These are phyloP conservation scores for Zophobas morio DNA, from an alignment of 1,140 invertebrate species.

Conservation along the genomic window DNA sequence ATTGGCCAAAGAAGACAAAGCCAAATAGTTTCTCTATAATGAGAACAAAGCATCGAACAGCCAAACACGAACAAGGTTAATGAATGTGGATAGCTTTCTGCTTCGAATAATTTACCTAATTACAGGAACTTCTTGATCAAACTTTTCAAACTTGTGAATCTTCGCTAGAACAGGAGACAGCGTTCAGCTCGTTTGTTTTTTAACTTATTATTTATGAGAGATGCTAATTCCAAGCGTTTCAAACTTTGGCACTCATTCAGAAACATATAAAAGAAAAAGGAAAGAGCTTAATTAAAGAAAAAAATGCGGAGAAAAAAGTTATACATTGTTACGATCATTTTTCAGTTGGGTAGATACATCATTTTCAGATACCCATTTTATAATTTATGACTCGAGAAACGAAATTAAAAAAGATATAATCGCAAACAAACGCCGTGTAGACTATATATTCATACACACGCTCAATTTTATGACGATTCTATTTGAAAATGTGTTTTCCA, in stretches of 20 bases:
- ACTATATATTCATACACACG: not conserved
- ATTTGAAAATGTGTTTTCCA: conserved; percentile 30
- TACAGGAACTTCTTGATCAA: conserved; percentile 28
- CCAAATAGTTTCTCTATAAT: conserved; percentile 11
- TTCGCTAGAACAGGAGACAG: conserved; percentile 19
- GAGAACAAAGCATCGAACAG: conserved; percentile 17
- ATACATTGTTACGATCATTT: no score
- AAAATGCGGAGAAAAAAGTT: no score
- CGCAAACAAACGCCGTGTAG: conserved; percentile 7
- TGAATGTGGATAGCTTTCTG: conserved; percentile 32
- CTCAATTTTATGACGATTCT: conserved; percentile 25
- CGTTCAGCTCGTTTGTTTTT: conserved; percentile 33
- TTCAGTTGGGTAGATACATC: no score
- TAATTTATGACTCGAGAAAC: no score
- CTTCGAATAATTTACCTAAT: conserved; percentile 41
- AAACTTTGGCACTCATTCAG: conserved; percentile 31
- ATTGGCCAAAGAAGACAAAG: not conserved
- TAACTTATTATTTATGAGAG: conserved; percentile 32
- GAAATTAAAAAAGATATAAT: not conserved
- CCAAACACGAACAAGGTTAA: conserved; percentile 23
- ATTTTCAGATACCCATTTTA: no score
- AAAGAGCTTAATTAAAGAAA: not conserved
- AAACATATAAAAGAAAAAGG: not conserved
- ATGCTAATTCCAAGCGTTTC: conserved; percentile 27
- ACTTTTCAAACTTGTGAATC: conserved; percentile 39